phyloP scores from a whole-genome alignment of 2,113 vertebrate genomes.

The Hyperopisus bebe region DNA sequence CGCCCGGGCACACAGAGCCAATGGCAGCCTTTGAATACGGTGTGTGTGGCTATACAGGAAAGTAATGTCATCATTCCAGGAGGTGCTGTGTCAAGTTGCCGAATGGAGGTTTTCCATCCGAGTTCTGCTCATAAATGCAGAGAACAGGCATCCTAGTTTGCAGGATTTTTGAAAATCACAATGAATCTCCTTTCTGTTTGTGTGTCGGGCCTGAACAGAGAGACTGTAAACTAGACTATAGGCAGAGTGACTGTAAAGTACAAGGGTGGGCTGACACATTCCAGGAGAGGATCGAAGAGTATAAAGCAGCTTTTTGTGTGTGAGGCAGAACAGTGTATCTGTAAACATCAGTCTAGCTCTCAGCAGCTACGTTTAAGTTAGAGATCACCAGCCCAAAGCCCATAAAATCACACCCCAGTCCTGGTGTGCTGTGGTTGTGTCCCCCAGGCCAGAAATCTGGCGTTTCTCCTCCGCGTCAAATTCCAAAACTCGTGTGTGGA shows the following conservation, averaged over 20 bases:
- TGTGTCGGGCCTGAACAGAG: neutral
- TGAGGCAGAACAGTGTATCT: neutral
- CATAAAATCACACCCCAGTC: neutral
- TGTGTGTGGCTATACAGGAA: neutral
- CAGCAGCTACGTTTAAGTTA: neutral
- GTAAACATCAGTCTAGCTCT: neutral
- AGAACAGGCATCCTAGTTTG: neutral
- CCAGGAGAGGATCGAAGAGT: neutral
- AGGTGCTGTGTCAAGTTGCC: neutral
- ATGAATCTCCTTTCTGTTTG: neutral
- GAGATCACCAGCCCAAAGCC: neutral
- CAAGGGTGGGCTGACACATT: neutral
- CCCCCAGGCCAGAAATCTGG: neutral
- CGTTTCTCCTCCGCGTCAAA: neutral
- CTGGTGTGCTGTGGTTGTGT: neutral
- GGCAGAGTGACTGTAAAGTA: neutral
- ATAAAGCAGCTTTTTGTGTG: neutral
- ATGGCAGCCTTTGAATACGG: neutral
- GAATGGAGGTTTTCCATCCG: neutral
- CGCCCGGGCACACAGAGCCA: neutral
- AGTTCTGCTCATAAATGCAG: neutral
- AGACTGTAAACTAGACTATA: neutral
- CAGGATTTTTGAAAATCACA: neutral
- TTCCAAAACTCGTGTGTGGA: neutral
- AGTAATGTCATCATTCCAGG: constrained; percentile 4